Evolutionary conservation across 2,888 invertebrate genomes (phyloP).

Genomic region (Dromius quadrimaculatus): DNA sequence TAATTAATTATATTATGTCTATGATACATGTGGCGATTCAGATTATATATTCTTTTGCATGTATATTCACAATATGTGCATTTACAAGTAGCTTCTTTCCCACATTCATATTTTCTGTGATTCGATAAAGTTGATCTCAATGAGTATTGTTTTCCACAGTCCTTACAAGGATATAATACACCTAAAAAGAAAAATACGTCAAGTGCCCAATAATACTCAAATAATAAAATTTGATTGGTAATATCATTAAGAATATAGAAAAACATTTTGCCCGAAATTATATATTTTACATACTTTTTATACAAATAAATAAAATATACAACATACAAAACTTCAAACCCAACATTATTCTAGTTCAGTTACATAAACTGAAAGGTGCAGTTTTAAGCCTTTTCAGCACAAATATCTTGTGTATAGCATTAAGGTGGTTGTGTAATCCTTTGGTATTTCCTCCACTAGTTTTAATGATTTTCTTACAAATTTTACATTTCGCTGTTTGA

Average conservation of each 20-base stretch:
- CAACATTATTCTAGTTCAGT: too few species aligned
- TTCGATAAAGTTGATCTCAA: slow-evolving; percentile 55
- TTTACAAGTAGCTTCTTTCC: slow-evolving; percentile 59
- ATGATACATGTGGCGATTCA: slow-evolving; percentile 30
- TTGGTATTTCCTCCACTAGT: background rate
- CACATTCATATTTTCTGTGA: slow-evolving; percentile 60
- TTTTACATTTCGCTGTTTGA: background rate
- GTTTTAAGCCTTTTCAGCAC: background rate
- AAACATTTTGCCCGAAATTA: too few species aligned
- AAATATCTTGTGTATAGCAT: background rate
- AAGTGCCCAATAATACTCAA: too few species aligned
- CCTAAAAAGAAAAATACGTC: too few species aligned
- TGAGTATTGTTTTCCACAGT: background rate
- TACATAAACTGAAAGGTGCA: background rate
- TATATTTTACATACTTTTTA: too few species aligned
- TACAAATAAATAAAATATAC: too few species aligned
- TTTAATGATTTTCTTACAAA: slow-evolving; percentile 3
- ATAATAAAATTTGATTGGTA: too few species aligned
- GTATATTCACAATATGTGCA: slow-evolving; percentile 54
- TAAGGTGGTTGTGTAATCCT: background rate
- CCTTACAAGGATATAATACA: too few species aligned
- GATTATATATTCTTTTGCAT: slow-evolving; percentile 22
- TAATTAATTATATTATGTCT: slow-evolving; percentile 21
- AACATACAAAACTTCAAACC: too few species aligned
- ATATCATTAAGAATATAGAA: too few species aligned